These are phyloP conservation scores for Heterodera filipjevi DNA, from an alignment of 2,888 invertebrate genomes.

Conservation along the genomic window DNA sequence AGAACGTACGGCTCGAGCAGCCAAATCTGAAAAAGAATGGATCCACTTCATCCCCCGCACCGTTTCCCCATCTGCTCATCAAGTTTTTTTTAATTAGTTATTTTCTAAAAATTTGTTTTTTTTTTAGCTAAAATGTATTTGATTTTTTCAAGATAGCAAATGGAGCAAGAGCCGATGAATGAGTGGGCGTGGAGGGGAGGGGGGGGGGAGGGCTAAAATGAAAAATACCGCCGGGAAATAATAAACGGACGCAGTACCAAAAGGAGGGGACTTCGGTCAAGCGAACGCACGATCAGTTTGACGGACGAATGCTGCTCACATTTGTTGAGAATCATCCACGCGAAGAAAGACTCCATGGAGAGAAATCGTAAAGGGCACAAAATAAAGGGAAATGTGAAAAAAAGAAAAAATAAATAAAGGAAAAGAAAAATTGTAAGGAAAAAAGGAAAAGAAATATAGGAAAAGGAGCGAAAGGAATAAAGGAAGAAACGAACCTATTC, in stretches of 20 bases:
- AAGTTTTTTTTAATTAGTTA: too few relatives aligned
- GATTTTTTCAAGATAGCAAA: too few relatives aligned
- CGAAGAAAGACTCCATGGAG: constrained; percentile 49
- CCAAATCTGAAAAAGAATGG: constrained; percentile 50
- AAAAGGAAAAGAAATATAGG: too few relatives aligned
- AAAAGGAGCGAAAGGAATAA: too few relatives aligned
- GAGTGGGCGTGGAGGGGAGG: too few relatives aligned
- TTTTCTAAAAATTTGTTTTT: too few relatives aligned
- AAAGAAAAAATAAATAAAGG: neutral
- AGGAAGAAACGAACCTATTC: neutral
- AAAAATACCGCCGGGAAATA: neutral
- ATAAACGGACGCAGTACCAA: constrained; percentile 40
- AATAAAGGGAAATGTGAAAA: neutral
- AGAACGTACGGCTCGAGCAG: constrained; percentile 59
- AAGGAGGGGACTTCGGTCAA: constrained; percentile 47
- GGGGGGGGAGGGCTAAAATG: too few relatives aligned
- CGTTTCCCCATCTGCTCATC: too few relatives aligned
- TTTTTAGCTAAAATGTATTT: too few relatives aligned
- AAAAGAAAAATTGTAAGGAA: too few relatives aligned
- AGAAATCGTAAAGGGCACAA: constrained; percentile 40
- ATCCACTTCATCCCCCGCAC: too few relatives aligned
- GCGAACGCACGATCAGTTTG: constrained; percentile 54
- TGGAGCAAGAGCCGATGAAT: neutral
- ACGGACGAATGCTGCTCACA: constrained; percentile 54
- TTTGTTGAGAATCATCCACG: constrained; percentile 52